Conservation (phyloP, 2,797 vertebrate genomes). For the Furcifer pardalis region DNA sequence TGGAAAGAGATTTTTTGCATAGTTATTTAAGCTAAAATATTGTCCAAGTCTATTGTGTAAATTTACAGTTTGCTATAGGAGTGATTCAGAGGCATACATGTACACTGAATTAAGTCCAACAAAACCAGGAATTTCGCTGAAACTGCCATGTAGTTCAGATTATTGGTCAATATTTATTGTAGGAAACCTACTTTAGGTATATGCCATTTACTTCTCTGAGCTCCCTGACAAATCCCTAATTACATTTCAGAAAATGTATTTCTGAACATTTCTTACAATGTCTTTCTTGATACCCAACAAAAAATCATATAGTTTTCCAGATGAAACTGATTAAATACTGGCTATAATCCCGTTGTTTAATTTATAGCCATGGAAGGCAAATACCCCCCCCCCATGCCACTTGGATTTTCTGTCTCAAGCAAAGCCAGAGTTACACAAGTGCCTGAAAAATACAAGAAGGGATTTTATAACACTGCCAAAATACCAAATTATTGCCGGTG, state of each 20-base stretch:
- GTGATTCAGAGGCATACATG: background rate
- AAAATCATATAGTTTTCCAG: background rate
- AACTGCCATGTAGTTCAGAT: background rate
- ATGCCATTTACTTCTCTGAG: background rate
- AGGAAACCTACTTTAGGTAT: background rate
- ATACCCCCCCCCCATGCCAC: too few relatives aligned
- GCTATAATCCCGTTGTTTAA: too few relatives aligned
- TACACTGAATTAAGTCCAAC: background rate
- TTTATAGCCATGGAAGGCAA: too few relatives aligned
- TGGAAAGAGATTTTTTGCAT: background rate
- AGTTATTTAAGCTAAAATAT: background rate
- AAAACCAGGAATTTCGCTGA: background rate
- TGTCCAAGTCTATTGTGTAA: background rate
- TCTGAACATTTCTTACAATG: background rate
- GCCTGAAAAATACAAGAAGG: too few relatives aligned
- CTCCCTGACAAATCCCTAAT: background rate
- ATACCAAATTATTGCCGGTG: too few relatives aligned
- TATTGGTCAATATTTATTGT: background rate
- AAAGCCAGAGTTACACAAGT: too few relatives aligned
- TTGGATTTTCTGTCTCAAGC: too few relatives aligned
- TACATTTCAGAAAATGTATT: background rate
- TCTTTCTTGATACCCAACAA: background rate
- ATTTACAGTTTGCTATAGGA: background rate
- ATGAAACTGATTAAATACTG: background rate
- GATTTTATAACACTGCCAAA: too few relatives aligned